Conservation (phyloP, 35 echinoderm and acorn worm species). For the Anneissia japonica region DNA sequence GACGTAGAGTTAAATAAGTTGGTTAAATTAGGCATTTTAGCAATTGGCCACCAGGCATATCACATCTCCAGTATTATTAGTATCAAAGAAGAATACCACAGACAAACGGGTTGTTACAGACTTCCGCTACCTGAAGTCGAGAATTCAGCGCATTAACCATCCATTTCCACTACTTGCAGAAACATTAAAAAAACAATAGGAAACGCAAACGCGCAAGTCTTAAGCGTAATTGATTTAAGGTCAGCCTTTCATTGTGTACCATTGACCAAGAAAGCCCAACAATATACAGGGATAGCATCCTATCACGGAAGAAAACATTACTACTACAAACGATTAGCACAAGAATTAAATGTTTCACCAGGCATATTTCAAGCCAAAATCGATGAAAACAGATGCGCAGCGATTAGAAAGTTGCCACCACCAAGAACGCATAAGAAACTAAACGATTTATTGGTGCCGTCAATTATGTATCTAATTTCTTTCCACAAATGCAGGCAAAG, state of each 20-base stretch:
- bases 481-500: constrained; percentile 42
- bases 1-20: not conserved
- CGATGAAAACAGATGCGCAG: constrained; percentile 15
- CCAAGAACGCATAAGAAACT: constrained; percentile 7
- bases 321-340: constrained; percentile 10
- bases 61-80: not conserved
- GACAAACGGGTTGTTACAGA: constrained; percentile 13
- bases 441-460: constrained; percentile 40
- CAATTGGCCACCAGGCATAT: constrained; percentile 6
- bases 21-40: constrained; percentile 13
- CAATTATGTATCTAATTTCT: constrained; percentile 33
- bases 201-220: constrained; percentile 20
- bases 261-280: constrained; percentile 17
- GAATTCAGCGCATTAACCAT: constrained; percentile 15
- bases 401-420: not conserved
- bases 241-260: constrained; percentile 40
- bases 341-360: constrained; percentile 24
- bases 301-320: constrained; percentile 54
- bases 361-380: constrained; percentile 40
- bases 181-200: constrained; percentile 23
- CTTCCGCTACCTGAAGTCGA: constrained; percentile 9
- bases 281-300: constrained; percentile 48
- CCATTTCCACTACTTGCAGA: constrained; percentile 42
- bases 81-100: constrained; percentile 2
- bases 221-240: constrained; percentile 44